Evolutionary conservation across 2,888 invertebrate genomes (phyloP), one percentile per base, ranked within the genome.

Genomic region (Pheosia tremula): DNA sequence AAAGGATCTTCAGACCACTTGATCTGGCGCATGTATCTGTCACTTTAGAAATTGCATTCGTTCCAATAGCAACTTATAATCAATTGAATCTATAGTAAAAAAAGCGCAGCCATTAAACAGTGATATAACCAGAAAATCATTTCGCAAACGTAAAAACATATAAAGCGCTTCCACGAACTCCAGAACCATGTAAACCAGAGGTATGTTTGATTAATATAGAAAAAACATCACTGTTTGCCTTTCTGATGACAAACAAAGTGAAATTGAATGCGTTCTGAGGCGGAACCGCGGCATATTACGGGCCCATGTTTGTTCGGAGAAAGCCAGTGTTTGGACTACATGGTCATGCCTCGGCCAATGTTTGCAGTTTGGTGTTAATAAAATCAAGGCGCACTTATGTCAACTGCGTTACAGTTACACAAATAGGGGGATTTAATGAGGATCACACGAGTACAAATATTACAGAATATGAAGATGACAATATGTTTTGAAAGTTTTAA

Each of bases 161-260:
- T 62, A 66, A 69, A 66, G 67, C 64, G 69, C 55, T 72, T 63
- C 71, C 10, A 49, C 61, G 67, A 64, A 69, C 36, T 45, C 37
- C 43, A 57, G 43, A 11, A 45, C 59, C 57, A 71, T 56, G 66
- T 62, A 63, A 68, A 67, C 64, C 54, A 24, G 13, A 59, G 57
- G 62, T 63, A 47, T 69, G 59, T 72, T 73, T 72, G 75, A 58
- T 71, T 71, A 74, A 79, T 81, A 72, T 72, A 64, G 64, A 83
- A 80, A 81, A 74, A 79, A 77, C 73, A 72, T 61, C 60, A 41
- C 53, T 82, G 80, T 85, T 84, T 82, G 79, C 69, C 67, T 57
- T 65, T 71, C 70, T 66, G 68, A 69, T 65, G 74, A 78, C 82
- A 85, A 83, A 85, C 83, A 85, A 24, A 80, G 78, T 73, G 68